Base-by-base conservation (phyloP, 2,888 invertebrate genomes). In the Macaria liturata region DNA sequence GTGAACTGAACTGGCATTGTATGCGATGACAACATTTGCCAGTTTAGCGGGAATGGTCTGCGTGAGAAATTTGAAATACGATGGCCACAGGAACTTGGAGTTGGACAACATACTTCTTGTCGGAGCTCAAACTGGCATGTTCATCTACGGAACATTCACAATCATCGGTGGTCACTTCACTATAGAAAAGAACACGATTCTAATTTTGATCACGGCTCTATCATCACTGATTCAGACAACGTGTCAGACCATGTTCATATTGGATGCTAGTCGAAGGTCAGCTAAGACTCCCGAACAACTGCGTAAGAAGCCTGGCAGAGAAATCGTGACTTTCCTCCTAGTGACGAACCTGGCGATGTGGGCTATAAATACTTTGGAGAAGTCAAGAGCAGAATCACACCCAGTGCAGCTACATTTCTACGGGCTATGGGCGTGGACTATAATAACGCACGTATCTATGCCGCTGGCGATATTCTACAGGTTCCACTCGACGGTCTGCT, bases 341-440 rank as follows among this genome's bases (percentile, higher is more conserved):
- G 96, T 98, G 31, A 96, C 97, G 0, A 98, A 98, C 85, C 85
- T 98, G 71, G 98, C 98, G 30, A 97, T 97, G 97, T 97, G 97
- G 97, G 97, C 97, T 6, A 97, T 98, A 65, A 98, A 97, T 78
- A 98, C 98, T 0, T 88, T 98, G 75, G 98, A 98, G 82, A 98
- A 98, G 73, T 97, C 97, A 0, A 93, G 97, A 31, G 97, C 98
- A 0, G 97, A 98, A 76, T 97, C 97, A 4, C 97, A 98, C 82
- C 98, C 98, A 6, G 96, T 98, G 46, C 98, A 98, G 84, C 86
- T 98, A 67, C 95, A 97, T 76, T 98, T 98, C 87, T 98, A 97
- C 75, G 98, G 98, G 0, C 91, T 97, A 43, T 98, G 97, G 97
- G 97, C 97, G 39, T 98, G 98, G 98, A 97, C 98, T 9, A 97